phyloP scores from a whole-genome alignment of 2,888 invertebrate species.

The Coenonympha arcania region DNA sequence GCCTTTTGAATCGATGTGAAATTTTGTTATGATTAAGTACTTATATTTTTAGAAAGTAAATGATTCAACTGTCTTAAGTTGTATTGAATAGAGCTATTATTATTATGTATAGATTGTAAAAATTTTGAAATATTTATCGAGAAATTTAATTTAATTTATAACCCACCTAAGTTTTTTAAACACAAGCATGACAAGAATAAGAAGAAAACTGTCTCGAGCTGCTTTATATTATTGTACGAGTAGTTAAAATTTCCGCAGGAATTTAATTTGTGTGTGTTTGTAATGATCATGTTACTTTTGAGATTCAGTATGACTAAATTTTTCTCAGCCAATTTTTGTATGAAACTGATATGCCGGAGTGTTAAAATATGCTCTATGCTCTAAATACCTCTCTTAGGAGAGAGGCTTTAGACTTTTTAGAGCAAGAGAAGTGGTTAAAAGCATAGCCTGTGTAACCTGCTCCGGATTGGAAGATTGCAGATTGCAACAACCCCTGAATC shows the following conservation, averaged over 20 bases:
- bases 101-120: constrained; percentile 14
- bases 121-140: constrained; percentile 13
- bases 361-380: no score
- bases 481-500: no score
- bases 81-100: constrained; percentile 17
- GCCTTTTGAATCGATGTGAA: constrained; percentile 37
- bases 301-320: no score
- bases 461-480: no score
- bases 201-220: not conserved
- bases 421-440: no score
- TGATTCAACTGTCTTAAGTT: constrained; percentile 24
- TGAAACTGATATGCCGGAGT: no score
- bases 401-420: no score
- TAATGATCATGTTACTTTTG: no score
- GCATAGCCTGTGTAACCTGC: no score
- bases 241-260: not conserved
- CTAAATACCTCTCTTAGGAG: no score
- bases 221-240: not conserved
- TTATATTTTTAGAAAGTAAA: constrained; percentile 26
- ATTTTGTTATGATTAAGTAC: constrained; percentile 30
- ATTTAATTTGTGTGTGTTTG: not conserved
- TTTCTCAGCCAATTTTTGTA: no score
- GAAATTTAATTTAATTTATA: constrained; percentile 19
- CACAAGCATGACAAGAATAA: constrained; percentile 8
- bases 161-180: constrained; percentile 26